Conservation (phyloP, 2,888 invertebrate genomes). For the Drosophila kokeensis region DNA sequence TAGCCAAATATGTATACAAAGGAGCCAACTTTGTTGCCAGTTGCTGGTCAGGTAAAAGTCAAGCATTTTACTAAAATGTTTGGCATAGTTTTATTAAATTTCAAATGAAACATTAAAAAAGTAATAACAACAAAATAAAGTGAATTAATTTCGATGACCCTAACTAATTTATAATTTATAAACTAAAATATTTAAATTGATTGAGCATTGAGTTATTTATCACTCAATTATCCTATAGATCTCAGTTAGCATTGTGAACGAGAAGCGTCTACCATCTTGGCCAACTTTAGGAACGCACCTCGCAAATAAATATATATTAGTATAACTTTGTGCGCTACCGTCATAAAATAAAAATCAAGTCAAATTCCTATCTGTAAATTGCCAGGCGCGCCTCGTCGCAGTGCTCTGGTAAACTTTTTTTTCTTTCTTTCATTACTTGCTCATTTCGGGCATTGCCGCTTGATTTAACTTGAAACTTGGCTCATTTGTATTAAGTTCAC, state of each 20-base stretch:
- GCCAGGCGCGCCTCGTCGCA: conserved; percentile 25
- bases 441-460: conserved; percentile 60
- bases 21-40: conserved; percentile 13
- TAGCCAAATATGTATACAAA: not conserved
- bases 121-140: not conserved
- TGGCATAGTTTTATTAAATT: conserved; percentile 18
- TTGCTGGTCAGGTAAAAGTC: conserved; percentile 5
- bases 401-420: conserved; percentile 22
- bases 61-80: conserved; percentile 1
- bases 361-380: conserved; percentile 62
- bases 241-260: not conserved
- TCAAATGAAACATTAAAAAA: not conserved
- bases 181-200: not conserved
- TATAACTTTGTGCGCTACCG: conserved; percentile 2
- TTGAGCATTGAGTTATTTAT: not conserved
- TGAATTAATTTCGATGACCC: not conserved
- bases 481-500: conserved; percentile 79
- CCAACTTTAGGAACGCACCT: conserved; percentile 19
- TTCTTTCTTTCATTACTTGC: conserved; percentile 26
- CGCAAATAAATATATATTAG: conserved; percentile 7
- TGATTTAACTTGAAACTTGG: conserved; percentile 79
- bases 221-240: not conserved
- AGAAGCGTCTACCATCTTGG: not conserved
- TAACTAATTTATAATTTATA: not conserved
- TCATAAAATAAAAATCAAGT: conserved; percentile 68